These are phyloP conservation scores for Dendronephthya gigantea DNA, from an alignment of 64 coral and sea anemone genomes.

Conservation along the genomic window DNA sequence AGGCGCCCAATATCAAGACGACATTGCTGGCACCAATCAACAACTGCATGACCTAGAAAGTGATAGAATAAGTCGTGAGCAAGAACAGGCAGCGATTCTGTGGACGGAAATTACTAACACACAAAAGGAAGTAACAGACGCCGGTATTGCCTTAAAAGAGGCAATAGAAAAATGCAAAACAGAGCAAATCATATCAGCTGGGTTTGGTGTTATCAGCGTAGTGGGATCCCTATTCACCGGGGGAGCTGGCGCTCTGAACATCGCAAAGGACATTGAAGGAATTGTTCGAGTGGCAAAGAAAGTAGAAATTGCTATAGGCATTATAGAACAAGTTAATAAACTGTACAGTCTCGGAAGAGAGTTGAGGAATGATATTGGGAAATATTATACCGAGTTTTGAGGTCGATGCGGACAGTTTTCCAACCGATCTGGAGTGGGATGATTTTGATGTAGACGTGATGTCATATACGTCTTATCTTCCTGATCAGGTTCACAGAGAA, in stretches of 20 bases:
- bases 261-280: conserved; percentile 6
- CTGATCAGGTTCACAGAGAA: conserved; percentile 29
- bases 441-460: conserved; percentile 31
- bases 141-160: background rate
- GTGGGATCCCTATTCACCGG: conserved; percentile 39
- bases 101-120: conserved; percentile 15
- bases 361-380: conserved; percentile 46
- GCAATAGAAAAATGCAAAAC: conserved; percentile 25
- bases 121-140: background rate
- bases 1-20: conserved; percentile 36
- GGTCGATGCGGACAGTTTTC: conserved; percentile 32
- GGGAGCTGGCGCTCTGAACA: conserved; percentile 19
- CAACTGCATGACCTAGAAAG: conserved; percentile 33
- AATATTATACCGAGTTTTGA: conserved; percentile 23
- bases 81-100: conserved; percentile 19
- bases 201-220: conserved; percentile 9
- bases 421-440: conserved; percentile 35
- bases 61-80: conserved; percentile 25
- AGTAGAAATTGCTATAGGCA: conserved; percentile 15
- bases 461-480: conserved; percentile 19
- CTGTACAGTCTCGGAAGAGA: conserved; percentile 27
- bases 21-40: conserved; percentile 36
- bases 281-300: conserved; percentile 34
- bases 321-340: conserved; percentile 36
- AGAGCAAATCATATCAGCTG: conserved; percentile 32